Percentiles rank a stretch among this genome's conserved stretches.
Evolutionary conservation across 2,888 invertebrate genomes (phyloP).

Genomic region (Scotopteryx bipunctaria): DNA sequence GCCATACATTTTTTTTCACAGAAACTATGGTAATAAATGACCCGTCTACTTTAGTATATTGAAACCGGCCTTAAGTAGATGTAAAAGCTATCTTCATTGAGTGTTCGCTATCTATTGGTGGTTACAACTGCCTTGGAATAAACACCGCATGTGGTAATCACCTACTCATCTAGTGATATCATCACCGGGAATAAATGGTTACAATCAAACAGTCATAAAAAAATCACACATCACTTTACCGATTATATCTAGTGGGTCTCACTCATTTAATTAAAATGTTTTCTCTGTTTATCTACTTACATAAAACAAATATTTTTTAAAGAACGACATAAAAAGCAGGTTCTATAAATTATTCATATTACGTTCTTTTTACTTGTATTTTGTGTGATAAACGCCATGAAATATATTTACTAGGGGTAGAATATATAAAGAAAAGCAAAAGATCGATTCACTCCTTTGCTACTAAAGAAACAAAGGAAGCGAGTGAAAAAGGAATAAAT

Average conservation of each 20-base stretch:
- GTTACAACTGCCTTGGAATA: conserved; percentile 2
- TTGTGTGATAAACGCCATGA: background rate
- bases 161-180: conserved; percentile 17
- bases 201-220: conserved; percentile 6
- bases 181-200: conserved; percentile 14
- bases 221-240: background rate
- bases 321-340: background rate
- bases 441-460: conserved; percentile 23
- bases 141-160: conserved; percentile 9
- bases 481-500: conserved; percentile 27
- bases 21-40: too few species aligned
- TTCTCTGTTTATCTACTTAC: too few species aligned
- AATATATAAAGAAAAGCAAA: conserved; percentile 4
- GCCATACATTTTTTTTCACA: too few species aligned
- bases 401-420: too few species aligned
- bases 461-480: conserved; percentile 19
- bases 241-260: background rate
- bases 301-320: background rate
- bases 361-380: background rate
- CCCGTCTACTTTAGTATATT: too few species aligned
- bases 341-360: too few species aligned
- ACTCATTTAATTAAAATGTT: background rate
- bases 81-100: background rate
- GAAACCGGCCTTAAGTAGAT: too few species aligned
- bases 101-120: conserved; percentile 8